Base-by-base conservation (phyloP, 2,888 invertebrate species). In the Epinotia demarniana region DNA sequence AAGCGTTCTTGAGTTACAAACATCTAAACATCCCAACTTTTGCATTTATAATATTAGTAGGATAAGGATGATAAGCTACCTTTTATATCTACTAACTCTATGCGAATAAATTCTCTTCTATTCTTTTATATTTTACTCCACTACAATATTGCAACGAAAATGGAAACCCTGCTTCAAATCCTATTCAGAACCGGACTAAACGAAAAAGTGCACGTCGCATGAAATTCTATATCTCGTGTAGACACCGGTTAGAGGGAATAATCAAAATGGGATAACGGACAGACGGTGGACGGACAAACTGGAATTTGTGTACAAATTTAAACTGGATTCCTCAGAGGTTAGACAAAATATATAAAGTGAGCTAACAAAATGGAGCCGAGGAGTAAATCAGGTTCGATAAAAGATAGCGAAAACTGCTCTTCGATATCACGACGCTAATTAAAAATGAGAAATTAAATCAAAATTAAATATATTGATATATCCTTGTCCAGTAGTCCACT, bases 111-210 rank as follows among this genome's bases (percentile, higher is more conserved):
- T 33, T 33, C 33, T 33, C 6, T 33, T 33, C 33, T 33, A 33
- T 33, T 33, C 6, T 33, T 6, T 33, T 33, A 33, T 33, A 0
- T 33, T 33, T 33, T 33, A 33, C 8, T 16, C 39, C 3, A 23
- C 16, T 66, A 23, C 64, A 53, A 53, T 33, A n/a, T 66, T 53
- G 27, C n/a, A 27, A n/a, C n/a, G 49, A 53, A 53, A 66, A 53
- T 66, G 27, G 66, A 53, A 27, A 53, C n/a, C 43, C 13, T 13
- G 39, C 43, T 62, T 18, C 43, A n/a, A 62, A 62, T 62, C 39
- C 18, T 39, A 43, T 43, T 33, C 39, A 18, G 43, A 33, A 19
- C 19, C 11, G 62, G 43, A 62, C 53, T 9, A 18, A 27, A 66
- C 18, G 27, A 53, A 66, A 66, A 66, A 27, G n/a, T 53, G 27